Base-by-base conservation (phyloP, 2,888 invertebrate genomes). In the Unio delphinus region DNA sequence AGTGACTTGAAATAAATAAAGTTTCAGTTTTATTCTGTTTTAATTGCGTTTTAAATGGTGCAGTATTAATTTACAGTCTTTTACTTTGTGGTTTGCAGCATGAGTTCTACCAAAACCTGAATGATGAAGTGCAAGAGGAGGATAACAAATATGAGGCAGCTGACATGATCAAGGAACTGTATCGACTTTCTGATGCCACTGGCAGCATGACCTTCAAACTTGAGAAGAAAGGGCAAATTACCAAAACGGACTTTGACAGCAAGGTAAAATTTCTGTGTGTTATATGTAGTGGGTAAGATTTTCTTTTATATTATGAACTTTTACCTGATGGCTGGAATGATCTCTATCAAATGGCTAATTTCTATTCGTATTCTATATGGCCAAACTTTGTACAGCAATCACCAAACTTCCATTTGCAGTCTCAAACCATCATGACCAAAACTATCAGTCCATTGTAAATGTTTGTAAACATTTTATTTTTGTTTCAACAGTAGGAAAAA, bases 111-210 rank as follows among this genome's bases (percentile, higher is more conserved):
- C 65, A 76, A 61, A 64, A 76, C 3, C 79, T 86, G 65, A 78
- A 73, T n/a, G 81, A 76, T 18, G 83, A 86, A 11, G 71, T 70
- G n/a, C 77, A 75, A 45, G 79, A 76, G 57, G 76, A 78, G 58
- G 78, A 78, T 15, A 61, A 74, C 11, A 65, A 73, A 20, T 71
- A 68, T 58, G 70, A 62, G 28, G 76, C 76, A 3, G 68, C 65
- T 11, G 79, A 80, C 59, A 64, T 57, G 28, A 69, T 68, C 18
- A 78, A 73, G 54, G 82, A 84, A 72, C 72, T 83, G n/a, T 82
- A 69, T 70, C 80, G 80, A 65, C 68, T 85, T 59, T 84, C 84
- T 6, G 83, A 85, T 78, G 85, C 83, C 23, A 80, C 76, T 57
- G 88, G 88, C 8, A 75, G 74, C 30, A 70, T 88, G 60, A 65